These are phyloP conservation scores for Teleogryllus occipitalis DNA, from an alignment of 1,140 invertebrate genomes.

Conservation along the genomic window DNA sequence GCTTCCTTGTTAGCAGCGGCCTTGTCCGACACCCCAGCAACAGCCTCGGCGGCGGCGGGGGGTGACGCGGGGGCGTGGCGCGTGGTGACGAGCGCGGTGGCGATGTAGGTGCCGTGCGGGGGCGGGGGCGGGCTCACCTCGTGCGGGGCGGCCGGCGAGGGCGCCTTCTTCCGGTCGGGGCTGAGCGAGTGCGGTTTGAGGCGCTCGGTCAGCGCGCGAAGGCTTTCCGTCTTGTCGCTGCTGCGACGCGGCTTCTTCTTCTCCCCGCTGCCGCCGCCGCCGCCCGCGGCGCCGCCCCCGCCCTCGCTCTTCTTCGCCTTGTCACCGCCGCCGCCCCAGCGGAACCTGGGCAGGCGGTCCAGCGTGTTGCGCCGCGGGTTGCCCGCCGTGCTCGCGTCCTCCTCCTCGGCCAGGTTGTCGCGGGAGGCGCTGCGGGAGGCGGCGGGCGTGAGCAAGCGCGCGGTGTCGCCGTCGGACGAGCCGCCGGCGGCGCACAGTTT, in stretches of 20 bases:
- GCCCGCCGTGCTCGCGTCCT: slow-evolving; percentile 6
- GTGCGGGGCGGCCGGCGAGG: slow-evolving; percentile 26
- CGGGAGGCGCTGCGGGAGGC: background rate
- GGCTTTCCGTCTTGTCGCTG: slow-evolving; percentile 53
- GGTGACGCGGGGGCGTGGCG: background rate
- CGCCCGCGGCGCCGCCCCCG: slow-evolving; percentile 15
- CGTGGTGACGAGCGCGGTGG: background rate
- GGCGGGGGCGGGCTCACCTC: slow-evolving; percentile 32
- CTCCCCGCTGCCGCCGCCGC: slow-evolving; percentile 24
- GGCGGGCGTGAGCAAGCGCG: background rate
- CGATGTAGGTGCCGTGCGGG: slow-evolving; percentile 29
- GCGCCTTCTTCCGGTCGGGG: slow-evolving; percentile 28
- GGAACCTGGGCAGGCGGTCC: slow-evolving; percentile 67
- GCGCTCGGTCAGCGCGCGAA: slow-evolving; percentile 67
- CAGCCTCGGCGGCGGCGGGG: background rate
- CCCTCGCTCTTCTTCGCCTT: slow-evolving; percentile 1
- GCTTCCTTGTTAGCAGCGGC: background rate
- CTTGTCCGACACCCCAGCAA: background rate
- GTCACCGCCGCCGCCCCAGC: slow-evolving; percentile 51
- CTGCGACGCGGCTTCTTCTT: slow-evolving; percentile 42
- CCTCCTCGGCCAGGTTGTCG: slow-evolving; percentile 20
- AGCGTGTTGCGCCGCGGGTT: slow-evolving; percentile 41
- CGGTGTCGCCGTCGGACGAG: background rate
- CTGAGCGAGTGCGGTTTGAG: slow-evolving; percentile 53
- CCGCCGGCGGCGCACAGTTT: slow-evolving; percentile 10